phyloP scores from a whole-genome alignment of 1,140 invertebrate genomes.

The Harpegnathos saltator region DNA sequence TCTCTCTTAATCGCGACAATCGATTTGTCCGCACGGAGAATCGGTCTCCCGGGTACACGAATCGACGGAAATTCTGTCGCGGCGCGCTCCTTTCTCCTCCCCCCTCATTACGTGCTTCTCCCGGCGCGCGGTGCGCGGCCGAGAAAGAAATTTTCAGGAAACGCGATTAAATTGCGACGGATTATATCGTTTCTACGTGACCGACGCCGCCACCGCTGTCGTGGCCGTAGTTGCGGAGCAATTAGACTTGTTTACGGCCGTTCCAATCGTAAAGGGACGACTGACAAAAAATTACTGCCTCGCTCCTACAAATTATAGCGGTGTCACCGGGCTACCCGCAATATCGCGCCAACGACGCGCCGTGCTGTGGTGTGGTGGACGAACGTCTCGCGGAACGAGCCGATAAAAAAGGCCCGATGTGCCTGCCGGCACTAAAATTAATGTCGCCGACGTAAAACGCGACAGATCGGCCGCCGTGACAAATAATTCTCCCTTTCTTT shows the following conservation, averaged over 20 bases:
- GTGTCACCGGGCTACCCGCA: constrained; percentile 19
- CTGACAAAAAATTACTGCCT: constrained; percentile 17
- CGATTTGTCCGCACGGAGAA: too few relatives aligned
- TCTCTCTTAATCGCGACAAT: too few relatives aligned
- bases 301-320: constrained; percentile 47
- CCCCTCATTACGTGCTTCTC: too few relatives aligned
- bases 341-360: constrained; percentile 40
- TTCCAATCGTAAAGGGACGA: constrained; percentile 37
- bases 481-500: constrained; percentile 54
- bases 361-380: background rate
- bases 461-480: constrained; percentile 12
- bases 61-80: too few relatives aligned
- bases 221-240: constrained; percentile 9
- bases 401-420: constrained; percentile 50
- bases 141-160: too few relatives aligned
- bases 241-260: constrained; percentile 54
- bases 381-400: constrained; percentile 23
- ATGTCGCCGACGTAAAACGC: constrained; percentile 44
- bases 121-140: too few relatives aligned
- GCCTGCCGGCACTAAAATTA: constrained; percentile 60
- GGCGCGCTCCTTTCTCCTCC: too few relatives aligned
- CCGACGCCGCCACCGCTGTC: background rate
- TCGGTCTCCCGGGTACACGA: too few relatives aligned
- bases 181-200: constrained; percentile 24
- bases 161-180: background rate